Percentiles rank a stretch among this genome's conserved stretches.
These are phyloP conservation scores for Rhynchomys soricoides DNA, from an alignment of 2,113 vertebrate genomes.

Conservation along the genomic window DNA sequence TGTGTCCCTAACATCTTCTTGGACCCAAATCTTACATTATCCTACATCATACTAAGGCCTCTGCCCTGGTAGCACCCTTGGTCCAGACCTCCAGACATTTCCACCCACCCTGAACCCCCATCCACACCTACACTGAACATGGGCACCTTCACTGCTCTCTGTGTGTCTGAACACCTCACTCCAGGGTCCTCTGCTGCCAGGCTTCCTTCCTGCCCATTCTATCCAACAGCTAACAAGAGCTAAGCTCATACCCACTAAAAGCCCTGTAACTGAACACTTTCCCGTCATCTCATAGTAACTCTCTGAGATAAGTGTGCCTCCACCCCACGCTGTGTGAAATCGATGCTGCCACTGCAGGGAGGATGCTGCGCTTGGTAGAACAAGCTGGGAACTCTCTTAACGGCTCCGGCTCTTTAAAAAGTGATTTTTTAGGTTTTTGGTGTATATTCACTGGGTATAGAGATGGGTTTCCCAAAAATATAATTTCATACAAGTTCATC, in stretches of 20 bases:
- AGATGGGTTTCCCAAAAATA: background rate
- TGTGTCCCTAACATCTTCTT: too few relatives aligned
- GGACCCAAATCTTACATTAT: background rate
- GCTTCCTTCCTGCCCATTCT: background rate
- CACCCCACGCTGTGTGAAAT: background rate
- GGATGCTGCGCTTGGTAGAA: background rate
- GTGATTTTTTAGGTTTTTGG: background rate
- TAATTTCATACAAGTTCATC: background rate
- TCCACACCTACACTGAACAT: background rate
- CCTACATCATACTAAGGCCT: background rate
- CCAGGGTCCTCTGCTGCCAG: background rate
- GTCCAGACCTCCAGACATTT: background rate
- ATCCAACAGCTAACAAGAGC: accelerated
- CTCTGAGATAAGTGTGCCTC: background rate
- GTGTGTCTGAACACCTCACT: background rate
- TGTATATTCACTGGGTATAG: background rate
- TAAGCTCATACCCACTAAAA: too few relatives aligned
- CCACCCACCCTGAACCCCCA: too few relatives aligned
- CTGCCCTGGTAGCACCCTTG: accelerated
- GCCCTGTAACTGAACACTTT: background rate
- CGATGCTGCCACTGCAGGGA: background rate
- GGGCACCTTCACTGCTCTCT: accelerated
- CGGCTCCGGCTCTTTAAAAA: background rate
- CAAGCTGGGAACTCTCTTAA: background rate
- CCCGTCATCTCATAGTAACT: accelerated